Conservation (phyloP, 2,113 vertebrate genomes). For the Odocoileus hemionus region DNA sequence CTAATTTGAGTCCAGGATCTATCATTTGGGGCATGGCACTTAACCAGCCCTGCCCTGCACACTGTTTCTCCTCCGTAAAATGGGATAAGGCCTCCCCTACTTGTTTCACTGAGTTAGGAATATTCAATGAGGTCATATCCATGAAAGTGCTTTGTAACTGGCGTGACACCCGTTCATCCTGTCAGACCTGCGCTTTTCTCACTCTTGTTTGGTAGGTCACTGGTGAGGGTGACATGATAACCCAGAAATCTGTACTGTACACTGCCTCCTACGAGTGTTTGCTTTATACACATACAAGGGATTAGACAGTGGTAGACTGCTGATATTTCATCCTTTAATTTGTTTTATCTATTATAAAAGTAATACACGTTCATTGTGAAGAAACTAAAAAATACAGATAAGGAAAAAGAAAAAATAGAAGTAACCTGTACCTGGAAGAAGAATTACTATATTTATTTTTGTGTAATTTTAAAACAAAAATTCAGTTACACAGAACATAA, state of each 20-base stretch:
- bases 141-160: neutral
- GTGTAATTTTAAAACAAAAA: neutral
- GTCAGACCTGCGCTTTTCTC: neutral
- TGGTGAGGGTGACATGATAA: neutral
- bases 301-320: neutral
- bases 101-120: neutral
- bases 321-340: neutral
- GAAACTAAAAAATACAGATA: slow-evolving; percentile 10
- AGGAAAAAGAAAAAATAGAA: slow-evolving; percentile 5
- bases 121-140: neutral
- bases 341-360: slow-evolving; percentile 1
- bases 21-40: neutral
- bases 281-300: neutral
- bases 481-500: neutral
- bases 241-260: neutral
- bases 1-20: neutral
- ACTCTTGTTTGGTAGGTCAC: neutral
- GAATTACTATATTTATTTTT: neutral
- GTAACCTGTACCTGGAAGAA: neutral
- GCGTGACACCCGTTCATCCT: neutral
- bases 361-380: neutral
- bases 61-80: neutral
- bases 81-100: neutral
- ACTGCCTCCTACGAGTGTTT: neutral
- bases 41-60: neutral